Conservation (phyloP, 2,888 invertebrate genomes). For the Chaetogeoica ovagalla region DNA sequence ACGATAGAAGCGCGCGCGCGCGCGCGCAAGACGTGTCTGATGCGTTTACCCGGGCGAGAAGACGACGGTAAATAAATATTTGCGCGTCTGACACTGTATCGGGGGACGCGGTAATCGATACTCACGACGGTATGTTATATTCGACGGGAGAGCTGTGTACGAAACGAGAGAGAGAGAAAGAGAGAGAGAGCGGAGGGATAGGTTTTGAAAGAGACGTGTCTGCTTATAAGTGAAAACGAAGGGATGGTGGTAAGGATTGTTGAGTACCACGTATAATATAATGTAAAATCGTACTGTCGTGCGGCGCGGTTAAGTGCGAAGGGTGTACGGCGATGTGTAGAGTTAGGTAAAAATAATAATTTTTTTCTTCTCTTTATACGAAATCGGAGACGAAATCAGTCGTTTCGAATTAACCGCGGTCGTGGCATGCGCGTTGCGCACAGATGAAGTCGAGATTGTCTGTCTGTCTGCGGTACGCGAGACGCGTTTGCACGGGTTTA, state of each 20-base stretch:
- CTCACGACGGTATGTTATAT: not conserved
- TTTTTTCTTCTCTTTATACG: not conserved
- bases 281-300: not conserved
- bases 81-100: no score
- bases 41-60: no score
- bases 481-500: no score
- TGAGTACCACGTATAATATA: not conserved
- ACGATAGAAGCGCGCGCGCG: not conserved
- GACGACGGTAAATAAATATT: no score
- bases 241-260: not conserved
- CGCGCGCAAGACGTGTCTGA: not conserved
- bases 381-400: slow-evolving; percentile 18
- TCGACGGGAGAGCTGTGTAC: not conserved
- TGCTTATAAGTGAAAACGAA: not conserved
- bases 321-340: no score
- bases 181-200: no score
- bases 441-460: no score
- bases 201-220: no score
- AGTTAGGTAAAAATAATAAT: slow-evolving; percentile 1
- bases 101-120: no score
- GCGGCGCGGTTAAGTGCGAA: no score
- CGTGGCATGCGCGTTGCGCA: no score
- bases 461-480: no score
- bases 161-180: not conserved
- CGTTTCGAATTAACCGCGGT: slow-evolving; percentile 7